Evolutionary conservation across 2,797 vertebrate genomes (phyloP), one percentile per base, ranked within the genome.

Genomic region (Ibycter americanus): DNA sequence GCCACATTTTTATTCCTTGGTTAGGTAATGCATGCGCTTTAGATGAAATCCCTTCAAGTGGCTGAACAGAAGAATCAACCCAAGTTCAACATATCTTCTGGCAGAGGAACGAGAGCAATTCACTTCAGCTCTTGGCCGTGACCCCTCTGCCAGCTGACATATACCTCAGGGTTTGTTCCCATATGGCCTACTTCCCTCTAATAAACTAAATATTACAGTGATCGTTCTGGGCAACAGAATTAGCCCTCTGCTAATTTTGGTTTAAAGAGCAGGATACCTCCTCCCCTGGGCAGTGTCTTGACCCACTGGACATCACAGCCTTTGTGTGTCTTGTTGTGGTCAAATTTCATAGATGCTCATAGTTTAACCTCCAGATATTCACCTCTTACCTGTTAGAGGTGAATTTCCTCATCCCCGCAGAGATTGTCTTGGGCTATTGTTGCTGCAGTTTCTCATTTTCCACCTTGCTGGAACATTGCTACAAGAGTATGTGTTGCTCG

Each of bases 281-380:
- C 52, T 34, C 27, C 51, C 7, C 15, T 10, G 34, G 40, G 11
- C 36, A 61, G 42, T 5, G 1, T 54, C 42, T 51, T 22, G 54
- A 44, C 58, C 23, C n/a, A 14, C 59, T 44, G 49, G 58, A 70
- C 42, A 31, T 34, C 8, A 4, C 56, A 55, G 21, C 32, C 80
- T 32, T 27, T 2, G 4, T 0, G 8, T 9, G 20, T 20, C 51
- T 59, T 2, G 12, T 23, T 16, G 32, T 2, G 0, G 40, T 31
- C 68, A 32, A 10, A 8, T 71, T 40, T 61, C 23, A 5, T 12
- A 13, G 47, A 5, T 66, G 76, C 70, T 81, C 11, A 1, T 8
- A 26, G 26, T 8, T 81, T 19, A 65, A 27, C 65, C 36, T 62
- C 55, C 59, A 34, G 44, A 18, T 58, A 63, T 0, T n/a, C 3